Evolutionary conservation across 2,797 vertebrate genomes (phyloP), one percentile per base, ranked within the genome.

Genomic region (Cyclopterus lumpus): DNA sequence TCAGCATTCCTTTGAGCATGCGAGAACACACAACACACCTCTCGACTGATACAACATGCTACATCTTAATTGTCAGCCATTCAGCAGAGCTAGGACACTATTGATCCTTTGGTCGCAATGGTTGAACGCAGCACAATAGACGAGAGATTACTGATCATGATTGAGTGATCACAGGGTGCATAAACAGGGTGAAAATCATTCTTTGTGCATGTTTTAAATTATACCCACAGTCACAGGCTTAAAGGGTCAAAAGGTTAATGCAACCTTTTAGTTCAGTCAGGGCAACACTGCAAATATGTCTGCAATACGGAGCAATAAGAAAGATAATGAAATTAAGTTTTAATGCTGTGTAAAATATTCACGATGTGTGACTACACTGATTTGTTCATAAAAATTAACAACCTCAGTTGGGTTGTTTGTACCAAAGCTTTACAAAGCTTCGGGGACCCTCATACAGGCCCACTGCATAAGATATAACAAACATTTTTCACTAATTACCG

Each of bases 401-500:
- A 57, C 67, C 79, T 81, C 42, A 42, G 55, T 80, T 82, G 80
- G 54, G 77, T 77, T 83, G 79, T 87, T 87, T 87, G 54, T 82
- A 85, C 89, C 83, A 89, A 90, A 86, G 79, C 81, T 85, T 51
- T 55, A 78, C 71, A 82, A 88, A 86, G 73, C 85, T 86, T 82
- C 71, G 65, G 82, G 85, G 83, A 89, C 77, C 72, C 54, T 77
- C 32, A 81, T 72, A 80, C 81, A 84, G 71, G 82, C 67, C 74
- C 66, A 75, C 73, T 82, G 87, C 75, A 76, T 73, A 54, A 78
- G 46, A 75, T 73, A 81, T 77, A 77, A 80, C 82, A 77, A 86
- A 83, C 70, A 76, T 86, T 82, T 91, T 86, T 26, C 83, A 57
- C 88, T 92, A 91, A 93, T 93, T 93, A 88, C 66, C 80, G 83